phyloP scores from a whole-genome alignment of 2,113 vertebrate genomes.

The Tympanuchus pallidicinctus region DNA sequence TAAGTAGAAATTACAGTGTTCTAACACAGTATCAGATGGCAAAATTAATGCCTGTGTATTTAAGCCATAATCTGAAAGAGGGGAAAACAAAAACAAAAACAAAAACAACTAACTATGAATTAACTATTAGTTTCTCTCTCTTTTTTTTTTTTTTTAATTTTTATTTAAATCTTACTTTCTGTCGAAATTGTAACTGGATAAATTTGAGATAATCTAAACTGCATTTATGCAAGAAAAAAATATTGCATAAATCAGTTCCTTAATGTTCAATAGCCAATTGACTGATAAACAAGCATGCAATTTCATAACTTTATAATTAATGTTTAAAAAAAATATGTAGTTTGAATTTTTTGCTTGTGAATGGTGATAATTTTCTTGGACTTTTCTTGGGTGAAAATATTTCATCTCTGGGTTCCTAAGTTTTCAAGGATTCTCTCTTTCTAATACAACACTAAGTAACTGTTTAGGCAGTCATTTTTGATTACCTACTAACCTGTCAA shows the following conservation, averaged over 20 bases:
- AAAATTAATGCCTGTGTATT: not conserved
- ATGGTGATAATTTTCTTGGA: slow-evolving; percentile 14
- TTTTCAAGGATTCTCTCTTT: slow-evolving; percentile 3
- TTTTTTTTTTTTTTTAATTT: no score
- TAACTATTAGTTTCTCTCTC: not conserved
- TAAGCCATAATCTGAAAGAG: not conserved
- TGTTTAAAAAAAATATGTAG: not conserved
- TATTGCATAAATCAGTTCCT: not conserved
- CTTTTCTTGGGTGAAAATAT: slow-evolving; percentile 7
- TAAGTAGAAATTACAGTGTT: not conserved
- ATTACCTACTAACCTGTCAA: not conserved
- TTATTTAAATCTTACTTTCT: not conserved
- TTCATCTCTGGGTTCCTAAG: not conserved
- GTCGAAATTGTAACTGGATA: not conserved
- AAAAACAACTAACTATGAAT: not conserved
- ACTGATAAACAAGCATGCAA: slow-evolving; percentile 24
- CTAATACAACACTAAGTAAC: not conserved
- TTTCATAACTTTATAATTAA: slow-evolving; percentile 53
- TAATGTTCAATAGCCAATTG: not conserved
- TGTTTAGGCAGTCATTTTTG: not conserved
- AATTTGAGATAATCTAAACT: slow-evolving; percentile 2
- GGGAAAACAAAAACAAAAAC: not conserved
- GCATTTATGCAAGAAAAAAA: slow-evolving; percentile 6
- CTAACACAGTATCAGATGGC: not conserved
- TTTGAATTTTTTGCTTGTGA: slow-evolving; percentile 57